A percentile compares a stretch with the other conserved stretches of the same genome.
phyloP scores from a whole-genome alignment of 2,888 invertebrate species.

The Galerucella calmariensis region DNA sequence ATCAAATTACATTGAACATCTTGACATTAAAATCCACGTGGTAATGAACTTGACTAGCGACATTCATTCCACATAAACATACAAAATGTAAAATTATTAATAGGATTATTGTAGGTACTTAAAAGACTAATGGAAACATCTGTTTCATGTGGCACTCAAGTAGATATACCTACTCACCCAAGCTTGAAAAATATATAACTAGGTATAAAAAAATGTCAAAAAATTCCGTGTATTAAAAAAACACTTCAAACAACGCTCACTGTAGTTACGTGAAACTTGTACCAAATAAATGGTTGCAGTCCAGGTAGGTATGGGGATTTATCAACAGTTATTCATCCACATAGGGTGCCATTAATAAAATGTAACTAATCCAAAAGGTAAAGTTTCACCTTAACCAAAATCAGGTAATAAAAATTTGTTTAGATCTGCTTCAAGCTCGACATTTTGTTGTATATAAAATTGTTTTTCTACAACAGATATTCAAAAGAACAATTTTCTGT shows the following conservation, averaged over 20 bases:
- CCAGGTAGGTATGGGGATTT: constrained; percentile 8
- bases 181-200: too few relatives aligned
- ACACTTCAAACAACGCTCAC: background rate
- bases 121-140: constrained; percentile 2
- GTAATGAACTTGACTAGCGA: too few relatives aligned
- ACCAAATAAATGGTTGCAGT: background rate
- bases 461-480: too few relatives aligned
- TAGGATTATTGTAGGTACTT: constrained; percentile 6
- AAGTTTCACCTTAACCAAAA: background rate
- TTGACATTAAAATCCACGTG: too few relatives aligned
- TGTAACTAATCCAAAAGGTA: constrained; percentile 2
- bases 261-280: background rate
- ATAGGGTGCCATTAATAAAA: constrained; percentile 13
- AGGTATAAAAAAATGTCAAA: too few relatives aligned
- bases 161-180: constrained; percentile 1
- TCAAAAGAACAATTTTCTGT: too few relatives aligned
- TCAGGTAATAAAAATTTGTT: constrained; percentile 8
- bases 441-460: too few relatives aligned
- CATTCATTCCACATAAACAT: background rate
- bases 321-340: constrained; percentile 3
- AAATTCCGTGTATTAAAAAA: background rate
- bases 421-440: too few relatives aligned
- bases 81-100: constrained; percentile 2
- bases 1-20: too few relatives aligned
- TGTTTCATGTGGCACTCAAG: constrained; percentile 1